Conservation (phyloP, 2,113 vertebrate species). For the Leucopternis melanops region DNA sequence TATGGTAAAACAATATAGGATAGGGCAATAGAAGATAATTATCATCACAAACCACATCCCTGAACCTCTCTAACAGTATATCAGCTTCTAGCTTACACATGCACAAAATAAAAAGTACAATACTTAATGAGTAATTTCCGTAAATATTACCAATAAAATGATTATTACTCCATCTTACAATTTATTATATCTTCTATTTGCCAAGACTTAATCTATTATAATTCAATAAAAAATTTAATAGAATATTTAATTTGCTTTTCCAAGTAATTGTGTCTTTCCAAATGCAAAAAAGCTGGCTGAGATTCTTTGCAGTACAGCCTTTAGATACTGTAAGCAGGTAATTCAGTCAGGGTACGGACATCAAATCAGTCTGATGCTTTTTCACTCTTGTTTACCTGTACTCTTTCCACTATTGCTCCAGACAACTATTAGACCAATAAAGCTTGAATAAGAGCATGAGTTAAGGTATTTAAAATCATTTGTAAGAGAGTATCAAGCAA, state of each 20-base stretch:
- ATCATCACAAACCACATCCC: not conserved
- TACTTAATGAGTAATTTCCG: not conserved
- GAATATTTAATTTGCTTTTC: slow-evolving; percentile 18
- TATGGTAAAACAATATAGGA: not conserved
- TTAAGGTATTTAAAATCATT: not conserved
- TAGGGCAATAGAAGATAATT: not conserved
- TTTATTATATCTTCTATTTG: slow-evolving; percentile 11
- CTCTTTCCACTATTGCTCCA: not conserved
- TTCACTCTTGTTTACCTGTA: not conserved
- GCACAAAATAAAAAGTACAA: not conserved
- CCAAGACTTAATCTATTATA: slow-evolving; percentile 23
- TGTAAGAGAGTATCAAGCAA: not conserved
- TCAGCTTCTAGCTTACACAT: not conserved
- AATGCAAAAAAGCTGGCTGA: not conserved
- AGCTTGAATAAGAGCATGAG: not conserved
- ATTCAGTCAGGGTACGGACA: not conserved
- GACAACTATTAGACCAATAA: slow-evolving; percentile 15
- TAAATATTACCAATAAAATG: not conserved
- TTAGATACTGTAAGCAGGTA: not conserved
- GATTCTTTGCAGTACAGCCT: not conserved
- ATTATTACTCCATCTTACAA: not conserved
- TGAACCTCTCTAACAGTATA: not conserved
- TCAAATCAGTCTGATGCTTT: not conserved
- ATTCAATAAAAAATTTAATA: not conserved
- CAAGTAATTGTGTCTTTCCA: not conserved